Conservation (phyloP, 37 sponge, comb jelly and placozoan genomes). For the Tethya wilhelma region DNA sequence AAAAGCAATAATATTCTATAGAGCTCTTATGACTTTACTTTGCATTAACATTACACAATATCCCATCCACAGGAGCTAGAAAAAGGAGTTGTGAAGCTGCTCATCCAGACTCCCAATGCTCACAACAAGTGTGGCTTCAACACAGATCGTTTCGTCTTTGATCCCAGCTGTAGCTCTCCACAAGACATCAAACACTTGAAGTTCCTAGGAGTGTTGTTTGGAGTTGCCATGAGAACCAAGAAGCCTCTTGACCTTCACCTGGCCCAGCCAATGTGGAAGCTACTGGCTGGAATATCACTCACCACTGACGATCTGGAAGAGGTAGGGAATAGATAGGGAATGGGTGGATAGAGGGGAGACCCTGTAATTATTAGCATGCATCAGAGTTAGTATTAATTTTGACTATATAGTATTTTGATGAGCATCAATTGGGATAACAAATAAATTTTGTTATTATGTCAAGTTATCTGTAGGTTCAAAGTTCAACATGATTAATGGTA, state of each 20-base stretch:
- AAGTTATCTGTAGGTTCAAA: too few relatives aligned
- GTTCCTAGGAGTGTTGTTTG: constrained; percentile 90
- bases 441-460: too few relatives aligned
- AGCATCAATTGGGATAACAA: too few relatives aligned
- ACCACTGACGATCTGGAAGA: constrained; percentile 82
- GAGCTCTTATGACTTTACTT: background rate
- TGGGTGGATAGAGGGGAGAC: too few relatives aligned
- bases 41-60: too few relatives aligned
- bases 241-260: constrained; percentile 89
- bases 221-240: constrained; percentile 90
- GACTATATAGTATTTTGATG: too few relatives aligned
- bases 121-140: constrained; percentile 81
- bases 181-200: constrained; percentile 63
- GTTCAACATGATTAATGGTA: too few relatives aligned
- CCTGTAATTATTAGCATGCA: too few relatives aligned
- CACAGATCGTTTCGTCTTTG: constrained; percentile 79
- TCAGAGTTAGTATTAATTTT: too few relatives aligned
- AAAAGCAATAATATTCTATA: too few relatives aligned
- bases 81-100: constrained; percentile 57
- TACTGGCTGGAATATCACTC: constrained; percentile 78
- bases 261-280: constrained; percentile 87
- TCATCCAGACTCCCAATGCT: constrained; percentile 87
- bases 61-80: constrained; percentile 73
- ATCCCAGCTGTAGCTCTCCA: constrained; percentile 71
- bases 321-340: constrained; percentile 19